A percentile compares a stretch with the other conserved stretches of the same genome.
These are phyloP conservation scores for Teinopalpus imperialis DNA, from an alignment of 2,888 invertebrate species.

Conservation along the genomic window DNA sequence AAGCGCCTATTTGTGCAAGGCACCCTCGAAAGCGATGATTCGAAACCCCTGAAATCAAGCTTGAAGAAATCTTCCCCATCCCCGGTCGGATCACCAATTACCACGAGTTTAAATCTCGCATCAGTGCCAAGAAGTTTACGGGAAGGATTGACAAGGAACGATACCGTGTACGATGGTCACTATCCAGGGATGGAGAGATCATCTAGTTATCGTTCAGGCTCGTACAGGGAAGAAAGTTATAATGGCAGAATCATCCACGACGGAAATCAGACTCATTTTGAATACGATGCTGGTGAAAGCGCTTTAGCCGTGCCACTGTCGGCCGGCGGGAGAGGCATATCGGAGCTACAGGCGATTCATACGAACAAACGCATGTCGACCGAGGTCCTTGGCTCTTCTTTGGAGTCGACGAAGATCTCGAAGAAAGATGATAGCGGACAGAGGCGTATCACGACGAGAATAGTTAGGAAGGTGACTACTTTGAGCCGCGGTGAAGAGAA, in stretches of 20 bases:
- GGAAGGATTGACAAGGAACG: constrained; percentile 76
- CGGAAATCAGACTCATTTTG: constrained; percentile 77
- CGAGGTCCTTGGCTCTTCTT: constrained; percentile 91
- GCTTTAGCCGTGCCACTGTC: constrained; percentile 68
- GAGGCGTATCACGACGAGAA: constrained; percentile 91
- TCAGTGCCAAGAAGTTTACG: constrained; percentile 78
- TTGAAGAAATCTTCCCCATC: constrained; percentile 73
- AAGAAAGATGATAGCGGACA: constrained; percentile 90
- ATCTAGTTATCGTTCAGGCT: constrained; percentile 65
- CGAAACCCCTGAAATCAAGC: constrained; percentile 76
- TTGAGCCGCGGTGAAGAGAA: constrained; percentile 93
- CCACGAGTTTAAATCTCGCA: constrained; percentile 82
- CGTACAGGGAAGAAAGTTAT: constrained; percentile 69
- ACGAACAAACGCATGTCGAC: constrained; percentile 92
- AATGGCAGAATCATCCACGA: constrained; percentile 73
- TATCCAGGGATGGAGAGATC: constrained; percentile 71
- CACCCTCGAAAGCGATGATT: constrained; percentile 84
- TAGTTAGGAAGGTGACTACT: constrained; percentile 94
- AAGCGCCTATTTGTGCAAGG: constrained; percentile 90
- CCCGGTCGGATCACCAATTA: constrained; percentile 83
- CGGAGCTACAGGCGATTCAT: constrained; percentile 88
- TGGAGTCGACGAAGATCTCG: constrained; percentile 92
- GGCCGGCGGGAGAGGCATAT: constrained; percentile 68
- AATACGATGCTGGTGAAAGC: constrained; percentile 67
- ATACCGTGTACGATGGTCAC: constrained; percentile 75